Conservation (phyloP, 2,888 invertebrate species). For the Drosophila macrothrix region DNA sequence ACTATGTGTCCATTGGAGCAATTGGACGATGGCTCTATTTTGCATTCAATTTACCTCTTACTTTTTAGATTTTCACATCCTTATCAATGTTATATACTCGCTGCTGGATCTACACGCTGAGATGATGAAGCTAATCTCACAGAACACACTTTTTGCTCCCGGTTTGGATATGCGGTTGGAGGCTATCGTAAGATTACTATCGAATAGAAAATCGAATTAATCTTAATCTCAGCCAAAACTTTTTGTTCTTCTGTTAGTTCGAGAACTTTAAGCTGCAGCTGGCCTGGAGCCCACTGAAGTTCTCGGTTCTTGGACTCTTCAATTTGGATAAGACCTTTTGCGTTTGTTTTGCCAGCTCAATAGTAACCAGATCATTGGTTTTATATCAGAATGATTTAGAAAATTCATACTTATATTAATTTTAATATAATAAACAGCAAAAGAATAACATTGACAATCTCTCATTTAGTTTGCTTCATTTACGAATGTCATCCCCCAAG, state of each 20-base stretch:
- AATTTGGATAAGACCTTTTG: not conserved
- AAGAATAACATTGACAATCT: not conserved
- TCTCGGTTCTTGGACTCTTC: slow-evolving; percentile 20
- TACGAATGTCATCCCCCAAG: not conserved
- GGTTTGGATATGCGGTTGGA: slow-evolving; percentile 43
- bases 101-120: slow-evolving; percentile 36
- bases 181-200: not conserved
- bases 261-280: slow-evolving; percentile 38
- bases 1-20: not conserved
- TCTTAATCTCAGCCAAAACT: not conserved
- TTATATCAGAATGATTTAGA: slow-evolving; percentile 46
- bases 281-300: slow-evolving; percentile 39
- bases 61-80: slow-evolving; percentile 40
- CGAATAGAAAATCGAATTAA: no score
- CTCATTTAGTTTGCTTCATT: not conserved
- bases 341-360: slow-evolving; percentile 30
- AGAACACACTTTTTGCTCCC: slow-evolving; percentile 9
- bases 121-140: slow-evolving; percentile 34
- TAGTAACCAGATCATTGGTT: slow-evolving; percentile 37
- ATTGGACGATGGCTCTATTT: not conserved
- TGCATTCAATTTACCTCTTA: not conserved
- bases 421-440: not conserved
- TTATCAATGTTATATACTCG: slow-evolving; percentile 8
- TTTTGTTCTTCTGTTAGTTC: slow-evolving; percentile 2
- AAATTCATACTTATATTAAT: slow-evolving; percentile 12